Base-by-base conservation (phyloP, 2,888 invertebrate species). In the Oligia latruncula region DNA sequence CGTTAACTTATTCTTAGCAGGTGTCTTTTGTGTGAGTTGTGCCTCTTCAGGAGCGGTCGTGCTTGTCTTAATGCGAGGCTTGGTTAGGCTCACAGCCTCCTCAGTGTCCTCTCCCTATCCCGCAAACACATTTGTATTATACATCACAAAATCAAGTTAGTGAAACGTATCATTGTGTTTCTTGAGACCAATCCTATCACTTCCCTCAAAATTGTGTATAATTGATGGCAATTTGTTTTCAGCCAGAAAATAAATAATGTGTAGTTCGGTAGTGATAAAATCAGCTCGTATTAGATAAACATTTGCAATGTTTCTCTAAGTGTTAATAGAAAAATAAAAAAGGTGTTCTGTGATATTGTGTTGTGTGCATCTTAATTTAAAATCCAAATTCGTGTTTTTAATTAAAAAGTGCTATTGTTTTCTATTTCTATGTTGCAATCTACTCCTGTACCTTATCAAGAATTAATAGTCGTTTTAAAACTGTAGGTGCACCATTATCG, bases 21-120 rank as follows among this genome's bases (percentile, higher is more conserved):
- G 96, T 91, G 96, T 96, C 93, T 96, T 97, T 96, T 96, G 96
- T 90, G 96, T 96, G 85, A 97, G 96, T 86, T 96, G 93, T 89
- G 96, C 97, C 89, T 97, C 97, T 93, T 96, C 97, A 75, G 96
- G 97, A 87, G 96, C 96, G 82, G 96, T 96, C 80, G 96, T 96
- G 94, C 95, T 96, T 88, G 95, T 96, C 93, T 96, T 97, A 93
- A 95, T 95, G 89, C 94, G 95, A 87, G 97, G 97, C 90, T 96
- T 96, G 91, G 94, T 93, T 89, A 97, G 93, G 91, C 93, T 97
- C 91, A 97, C 94, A 89, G 95, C 96, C 95, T 97, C 92, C 93
- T 96, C 95, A 94, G 95, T 95, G 90, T 96, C 96, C 93, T 96
- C 96, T 89, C 93, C 96, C 96, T 96, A 92, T 86, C 90, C 93